phyloP scores from a whole-genome alignment of 2,888 invertebrate species.

The Habrosyne pyritoides region DNA sequence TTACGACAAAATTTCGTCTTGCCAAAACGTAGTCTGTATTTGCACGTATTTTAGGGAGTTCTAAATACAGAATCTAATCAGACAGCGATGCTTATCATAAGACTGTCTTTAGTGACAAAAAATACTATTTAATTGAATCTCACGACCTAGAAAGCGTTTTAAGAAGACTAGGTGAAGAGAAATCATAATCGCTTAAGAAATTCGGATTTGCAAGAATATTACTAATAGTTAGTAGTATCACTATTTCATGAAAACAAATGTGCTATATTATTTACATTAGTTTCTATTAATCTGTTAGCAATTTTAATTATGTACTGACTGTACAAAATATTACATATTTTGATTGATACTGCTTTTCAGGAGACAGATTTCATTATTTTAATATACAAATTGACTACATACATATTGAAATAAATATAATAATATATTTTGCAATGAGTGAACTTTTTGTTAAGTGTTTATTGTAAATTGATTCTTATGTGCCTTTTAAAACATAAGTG shows the following conservation, averaged over 20 bases:
- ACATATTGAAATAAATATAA: background rate
- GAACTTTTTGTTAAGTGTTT: constrained; percentile 58
- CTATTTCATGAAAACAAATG: constrained; percentile 23
- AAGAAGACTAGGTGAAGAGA: constrained; percentile 26
- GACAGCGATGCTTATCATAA: constrained; percentile 35
- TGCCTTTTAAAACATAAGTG: constrained; percentile 75
- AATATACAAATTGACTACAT: constrained; percentile 4
- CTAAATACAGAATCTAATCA: constrained; percentile 44
- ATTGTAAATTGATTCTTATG: constrained; percentile 78
- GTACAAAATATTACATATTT: constrained; percentile 19
- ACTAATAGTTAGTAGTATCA: constrained; percentile 23
- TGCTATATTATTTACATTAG: constrained; percentile 19
- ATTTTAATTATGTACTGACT: constrained; percentile 29
- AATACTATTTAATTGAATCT: constrained; percentile 50
- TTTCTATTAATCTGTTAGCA: constrained; percentile 35
- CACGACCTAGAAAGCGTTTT: constrained; percentile 34
- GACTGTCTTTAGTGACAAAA: constrained; percentile 66
- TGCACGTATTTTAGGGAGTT: constrained; percentile 27
- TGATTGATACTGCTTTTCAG: constrained; percentile 32
- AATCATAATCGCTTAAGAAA: constrained; percentile 11
- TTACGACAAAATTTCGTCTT: constrained; percentile 49
- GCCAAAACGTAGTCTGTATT: constrained; percentile 54
- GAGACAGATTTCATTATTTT: constrained; percentile 7
- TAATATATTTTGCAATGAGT: constrained; percentile 53
- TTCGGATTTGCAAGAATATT: constrained; percentile 21